Evolutionary conservation across 2,888 invertebrate species (phyloP).

Genomic region (Xanthorhoe spadicearia): DNA sequence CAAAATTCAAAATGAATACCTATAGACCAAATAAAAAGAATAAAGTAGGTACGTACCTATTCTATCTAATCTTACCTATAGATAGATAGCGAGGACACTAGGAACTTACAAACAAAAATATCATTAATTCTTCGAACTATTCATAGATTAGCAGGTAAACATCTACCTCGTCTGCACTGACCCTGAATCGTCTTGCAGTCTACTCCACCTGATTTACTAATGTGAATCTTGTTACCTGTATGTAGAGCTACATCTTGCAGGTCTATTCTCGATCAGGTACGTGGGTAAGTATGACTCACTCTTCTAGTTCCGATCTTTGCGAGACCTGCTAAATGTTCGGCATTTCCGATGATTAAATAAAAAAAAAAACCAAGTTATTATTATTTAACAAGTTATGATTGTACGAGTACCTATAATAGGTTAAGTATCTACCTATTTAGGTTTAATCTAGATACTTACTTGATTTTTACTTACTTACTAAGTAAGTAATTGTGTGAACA

Average conservation of each 20-base stretch:
- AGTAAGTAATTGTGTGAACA: too few species aligned
- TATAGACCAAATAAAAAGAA: neutral
- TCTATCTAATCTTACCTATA: neutral
- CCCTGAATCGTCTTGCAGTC: constrained; percentile 29
- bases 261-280: constrained; percentile 22
- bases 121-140: constrained; percentile 4
- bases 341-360: constrained; percentile 38
- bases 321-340: constrained; percentile 30
- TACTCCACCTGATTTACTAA: constrained; percentile 4
- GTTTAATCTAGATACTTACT: too few species aligned
- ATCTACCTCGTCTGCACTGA: constrained; percentile 22
- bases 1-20: neutral
- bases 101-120: neutral
- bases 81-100: neutral
- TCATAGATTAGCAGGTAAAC: constrained; percentile 13
- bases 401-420: too few species aligned
- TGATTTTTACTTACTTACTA: too few species aligned
- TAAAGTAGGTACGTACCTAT: too few species aligned
- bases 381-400: too few species aligned
- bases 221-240: constrained; percentile 3
- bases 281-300: constrained; percentile 40
- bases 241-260: constrained; percentile 12
- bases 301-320: constrained; percentile 28
- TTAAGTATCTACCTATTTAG: too few species aligned
- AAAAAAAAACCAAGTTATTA: neutral